Evolutionary conservation across 2,888 invertebrate genomes (phyloP), one percentile per base, ranked within the genome.

Genomic region (Noctua janthe): DNA sequence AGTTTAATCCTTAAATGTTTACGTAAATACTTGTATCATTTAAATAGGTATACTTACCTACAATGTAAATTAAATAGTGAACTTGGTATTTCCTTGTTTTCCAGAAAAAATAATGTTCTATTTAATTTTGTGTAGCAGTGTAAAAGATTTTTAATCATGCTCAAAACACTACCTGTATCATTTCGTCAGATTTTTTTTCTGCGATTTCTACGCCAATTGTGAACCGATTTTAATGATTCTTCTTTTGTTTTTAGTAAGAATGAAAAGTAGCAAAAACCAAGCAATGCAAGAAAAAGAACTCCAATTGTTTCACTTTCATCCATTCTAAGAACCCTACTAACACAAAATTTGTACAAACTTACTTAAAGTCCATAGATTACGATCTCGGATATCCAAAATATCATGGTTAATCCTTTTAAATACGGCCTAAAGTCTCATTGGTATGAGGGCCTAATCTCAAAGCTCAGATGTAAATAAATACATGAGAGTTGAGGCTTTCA

Each of bases 381-480:
- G 59, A 54, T 76, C 49, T 69, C 54, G 49, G 71, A 80, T 78
- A 87, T 35, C n/a, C 76, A 59, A 79, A 89, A 85, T 83, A 89
- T 83, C 74, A 20, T 72, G 23, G 56, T 76, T 85, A 89, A 91
- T 90, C 91, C 87, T 71, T 81, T 81, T 87, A 85, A 90, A 83
- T 35, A 74, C 67, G 73, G 78, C 49, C 69, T 73, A 71, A 84
- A 70, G 81, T 69, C 69, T 84, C 78, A 76, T 76, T 71, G 78
- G 56, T 51, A 71, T 23, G 20, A 67, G 43, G 5, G 35, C 70
- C 54, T 86, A 86, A 88, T 85, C 86, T 81, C 74, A 56, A 82
- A 81, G 79, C 81, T 74, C 70, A 80, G 80, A 85, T 84, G 82
- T 86, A 89, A 90, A 90, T 88, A 90, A 84, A 80, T 80, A 82